Conservation (phyloP, 2,888 invertebrate species). For the Cacoxenus indagator region DNA sequence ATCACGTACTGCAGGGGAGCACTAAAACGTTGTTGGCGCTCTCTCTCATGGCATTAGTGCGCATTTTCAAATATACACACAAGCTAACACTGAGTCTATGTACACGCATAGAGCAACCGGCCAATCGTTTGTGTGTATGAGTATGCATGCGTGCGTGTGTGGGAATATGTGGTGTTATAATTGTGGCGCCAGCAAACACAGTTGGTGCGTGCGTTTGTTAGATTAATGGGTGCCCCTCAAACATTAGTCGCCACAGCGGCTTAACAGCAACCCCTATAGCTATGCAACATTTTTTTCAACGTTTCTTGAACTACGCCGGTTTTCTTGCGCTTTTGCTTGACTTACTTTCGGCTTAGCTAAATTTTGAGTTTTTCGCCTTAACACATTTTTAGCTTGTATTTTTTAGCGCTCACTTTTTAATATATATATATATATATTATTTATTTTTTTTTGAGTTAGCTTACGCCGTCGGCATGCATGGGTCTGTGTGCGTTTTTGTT, state of each 20-base stretch:
- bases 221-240: not conserved
- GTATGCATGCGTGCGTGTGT: slow-evolving; percentile 14
- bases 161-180: not conserved
- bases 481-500: not conserved
- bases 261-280: slow-evolving; percentile 30
- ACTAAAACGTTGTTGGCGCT: not conserved
- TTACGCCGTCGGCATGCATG: slow-evolving; percentile 36
- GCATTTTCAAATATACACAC: slow-evolving; percentile 58
- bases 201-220: not conserved
- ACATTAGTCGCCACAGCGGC: not conserved
- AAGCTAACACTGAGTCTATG: not conserved
- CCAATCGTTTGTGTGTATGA: slow-evolving; percentile 23
- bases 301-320: slow-evolving; percentile 7
- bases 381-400: slow-evolving; percentile 4
- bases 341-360: slow-evolving; percentile 9
- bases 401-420: too few relatives aligned
- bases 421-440: too few relatives aligned
- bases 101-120: slow-evolving; percentile 48
- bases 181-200: not conserved
- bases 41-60: slow-evolving; percentile 55
- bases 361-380: not conserved
- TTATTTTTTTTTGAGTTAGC: slow-evolving; percentile 10
- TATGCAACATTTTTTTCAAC: slow-evolving; percentile 6
- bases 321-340: not conserved
- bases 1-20: slow-evolving; percentile 24